phyloP scores from a whole-genome alignment of 2,888 invertebrate species.

The Amiota communis region DNA sequence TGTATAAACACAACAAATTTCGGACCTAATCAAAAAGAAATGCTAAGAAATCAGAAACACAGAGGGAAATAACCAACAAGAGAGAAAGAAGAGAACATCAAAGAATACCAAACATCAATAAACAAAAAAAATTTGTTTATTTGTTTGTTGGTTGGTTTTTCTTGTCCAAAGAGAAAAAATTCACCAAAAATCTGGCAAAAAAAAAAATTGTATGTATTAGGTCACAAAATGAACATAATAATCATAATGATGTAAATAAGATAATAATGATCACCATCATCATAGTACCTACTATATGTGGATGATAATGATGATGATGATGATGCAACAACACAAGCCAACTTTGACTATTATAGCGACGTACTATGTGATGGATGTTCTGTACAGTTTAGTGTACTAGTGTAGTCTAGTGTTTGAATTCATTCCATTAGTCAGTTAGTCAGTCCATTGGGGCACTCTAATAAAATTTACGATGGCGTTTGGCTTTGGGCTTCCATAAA shows the following conservation, averaged over 20 bases:
- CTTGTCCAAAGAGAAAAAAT: not conserved
- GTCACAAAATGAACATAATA: conserved; percentile 16
- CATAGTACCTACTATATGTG: not conserved
- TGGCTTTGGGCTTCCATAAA: conserved; percentile 5
- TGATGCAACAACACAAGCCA: not conserved
- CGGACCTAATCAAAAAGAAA: not conserved
- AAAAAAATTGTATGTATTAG: conserved; percentile 54
- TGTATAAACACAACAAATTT: not conserved
- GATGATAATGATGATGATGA: conserved; percentile 6
- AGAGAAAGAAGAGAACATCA: too few species aligned
- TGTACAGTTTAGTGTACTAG: too few species aligned
- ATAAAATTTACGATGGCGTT: conserved; percentile 58
- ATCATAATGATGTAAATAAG: not conserved
- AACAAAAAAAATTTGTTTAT: not conserved
- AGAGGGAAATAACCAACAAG: not conserved
- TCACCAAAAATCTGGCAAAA: conserved; percentile 23
- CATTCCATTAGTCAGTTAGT: not conserved
- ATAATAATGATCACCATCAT: not conserved
- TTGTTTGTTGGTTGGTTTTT: not conserved
- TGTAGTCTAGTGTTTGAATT: too few species aligned
- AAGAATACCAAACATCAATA: not conserved
- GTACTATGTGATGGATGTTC: too few species aligned
- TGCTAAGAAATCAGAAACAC: too few species aligned
- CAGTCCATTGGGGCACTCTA: conserved; percentile 54
- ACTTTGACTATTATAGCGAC: too few species aligned